Conservation (phyloP, 2,888 invertebrate genomes). For the Clitarchus hookeri region DNA sequence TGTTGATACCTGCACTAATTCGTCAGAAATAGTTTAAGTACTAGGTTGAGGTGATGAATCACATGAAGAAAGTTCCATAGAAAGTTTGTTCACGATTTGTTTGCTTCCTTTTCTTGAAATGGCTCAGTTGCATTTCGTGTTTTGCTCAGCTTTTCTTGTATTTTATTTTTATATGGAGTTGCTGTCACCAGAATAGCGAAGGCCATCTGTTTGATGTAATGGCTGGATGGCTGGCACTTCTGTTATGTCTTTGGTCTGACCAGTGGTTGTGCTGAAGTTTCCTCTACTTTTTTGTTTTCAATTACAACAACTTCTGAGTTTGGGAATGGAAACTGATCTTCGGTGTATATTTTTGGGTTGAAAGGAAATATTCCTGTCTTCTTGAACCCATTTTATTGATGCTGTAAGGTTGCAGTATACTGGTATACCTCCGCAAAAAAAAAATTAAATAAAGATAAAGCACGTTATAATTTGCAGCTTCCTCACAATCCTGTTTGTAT, state of each 20-base stretch:
- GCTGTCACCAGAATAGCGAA: constrained; percentile 3
- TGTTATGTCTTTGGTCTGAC: background rate
- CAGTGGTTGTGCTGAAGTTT: too few relatives aligned
- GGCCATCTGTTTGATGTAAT: too few relatives aligned
- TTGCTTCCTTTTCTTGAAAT: too few relatives aligned
- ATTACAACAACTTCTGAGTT: too few relatives aligned
- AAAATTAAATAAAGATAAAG: too few relatives aligned
- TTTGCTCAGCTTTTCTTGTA: background rate
- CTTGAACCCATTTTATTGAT: background rate
- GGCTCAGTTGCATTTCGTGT: background rate
- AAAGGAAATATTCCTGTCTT: constrained; percentile 6
- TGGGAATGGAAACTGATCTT: background rate
- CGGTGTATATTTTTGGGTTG: background rate
- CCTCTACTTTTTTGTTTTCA: too few relatives aligned
- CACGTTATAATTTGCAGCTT: background rate
- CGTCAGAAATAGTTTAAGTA: too few relatives aligned
- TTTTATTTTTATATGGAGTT: background rate
- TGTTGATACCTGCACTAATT: too few relatives aligned
- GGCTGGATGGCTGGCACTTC: background rate
- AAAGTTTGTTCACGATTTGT: too few relatives aligned
- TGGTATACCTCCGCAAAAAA: background rate
- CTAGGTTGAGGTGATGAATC: too few relatives aligned
- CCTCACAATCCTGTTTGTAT: background rate
- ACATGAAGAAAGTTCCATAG: too few relatives aligned
- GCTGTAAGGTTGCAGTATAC: background rate